Base-by-base conservation (phyloP, 2,797 vertebrate genomes). In the Linurgus olivaceus region DNA sequence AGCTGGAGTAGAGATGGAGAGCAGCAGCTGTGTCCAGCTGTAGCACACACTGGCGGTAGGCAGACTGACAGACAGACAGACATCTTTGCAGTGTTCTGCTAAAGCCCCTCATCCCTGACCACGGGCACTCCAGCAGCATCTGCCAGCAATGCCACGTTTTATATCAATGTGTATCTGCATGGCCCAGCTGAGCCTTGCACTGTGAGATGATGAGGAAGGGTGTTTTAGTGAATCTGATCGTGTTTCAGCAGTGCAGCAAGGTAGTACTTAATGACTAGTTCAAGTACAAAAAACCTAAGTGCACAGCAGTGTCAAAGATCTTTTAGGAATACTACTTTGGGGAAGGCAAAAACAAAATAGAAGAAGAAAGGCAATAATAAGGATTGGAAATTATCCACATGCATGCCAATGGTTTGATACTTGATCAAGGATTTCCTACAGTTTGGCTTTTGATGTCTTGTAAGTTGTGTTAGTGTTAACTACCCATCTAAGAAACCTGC, bases 181-280 rank as follows among this genome's bases (percentile, higher is more conserved):
- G 11, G 26, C 40, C 72, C 42, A 97, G 97, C 20, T 98, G 98
- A n/a, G 94, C 97, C 92, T 97, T 98, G 72, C 97, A 96, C 59
- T 98, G 97, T 97, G 92, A 96, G 42, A 31, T 54, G 11, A 40
- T 20, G 21, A 48, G 55, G 61, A 50, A 86, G 21, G 13, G 16
- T 75, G 24, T 71, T 80, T 80, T n/a, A 57, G 47, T 82, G 44
- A 33, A 50, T 73, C 47, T 88, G 33, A 38, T 82, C 0, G 1
- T 66, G 18, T 23, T 87, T 83, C 76, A 72, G 25, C 26, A 73
- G 12, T 81, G 58, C 58, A 74, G 23, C 68, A 40, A 86, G 38
- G 16, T 33, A 35, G 54, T 54, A 52, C 37, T 70, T 76, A 20
- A 8, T 84, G 40, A 17, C 75, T 75, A 81, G 17, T 66, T 88